A percentile compares a stretch with the other conserved stretches of the same genome.
Evolutionary conservation across 2,797 vertebrate species (phyloP).

Genomic region (Poecilia velifera): DNA sequence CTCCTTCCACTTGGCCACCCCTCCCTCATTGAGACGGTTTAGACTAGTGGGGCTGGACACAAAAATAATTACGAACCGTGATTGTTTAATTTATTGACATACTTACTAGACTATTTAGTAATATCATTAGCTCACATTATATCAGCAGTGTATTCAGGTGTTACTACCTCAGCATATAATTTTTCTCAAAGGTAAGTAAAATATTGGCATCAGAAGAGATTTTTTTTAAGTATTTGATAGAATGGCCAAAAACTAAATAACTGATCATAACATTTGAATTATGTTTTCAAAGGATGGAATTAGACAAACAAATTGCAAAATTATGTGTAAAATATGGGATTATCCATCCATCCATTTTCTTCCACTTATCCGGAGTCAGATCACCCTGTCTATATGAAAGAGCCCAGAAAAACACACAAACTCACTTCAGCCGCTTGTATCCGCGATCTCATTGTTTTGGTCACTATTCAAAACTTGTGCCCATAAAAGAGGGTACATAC

Average conservation of each 20-base stretch:
- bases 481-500: too few species aligned
- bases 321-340: too few species aligned
- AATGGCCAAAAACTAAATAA: too few species aligned
- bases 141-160: background rate
- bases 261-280: background rate
- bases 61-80: constrained; percentile 35
- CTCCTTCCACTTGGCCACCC: constrained; percentile 31
- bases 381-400: too few species aligned
- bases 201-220: background rate
- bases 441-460: too few species aligned
- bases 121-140: background rate
- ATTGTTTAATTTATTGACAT: constrained; percentile 24
- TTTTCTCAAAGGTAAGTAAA: background rate
- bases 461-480: too few species aligned
- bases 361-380: too few species aligned
- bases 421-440: too few species aligned
- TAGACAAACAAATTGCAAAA: background rate
- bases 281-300: background rate
- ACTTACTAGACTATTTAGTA: background rate
- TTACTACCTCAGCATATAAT: too few species aligned
- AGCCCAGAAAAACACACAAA: too few species aligned
- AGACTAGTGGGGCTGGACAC: constrained; percentile 21
- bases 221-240: too few species aligned
- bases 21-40: constrained; percentile 31
- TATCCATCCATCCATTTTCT: too few species aligned